phyloP scores from a whole-genome alignment of 1,140 invertebrate genomes.

The Sinonovacula constricta region DNA sequence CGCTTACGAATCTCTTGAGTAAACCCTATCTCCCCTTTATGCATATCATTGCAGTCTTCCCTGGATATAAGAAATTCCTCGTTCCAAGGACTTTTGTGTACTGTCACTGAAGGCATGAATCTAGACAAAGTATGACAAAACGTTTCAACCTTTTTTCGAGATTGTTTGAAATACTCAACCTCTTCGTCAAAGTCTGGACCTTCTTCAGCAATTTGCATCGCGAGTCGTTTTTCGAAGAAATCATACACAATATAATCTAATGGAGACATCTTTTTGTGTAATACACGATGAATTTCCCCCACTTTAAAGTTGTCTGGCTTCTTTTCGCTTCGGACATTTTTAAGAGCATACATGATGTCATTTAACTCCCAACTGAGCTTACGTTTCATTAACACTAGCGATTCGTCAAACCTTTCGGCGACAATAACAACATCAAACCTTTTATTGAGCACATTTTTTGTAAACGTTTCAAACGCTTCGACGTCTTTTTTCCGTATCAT shows the following conservation, averaged over 20 bases:
- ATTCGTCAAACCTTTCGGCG: slow-evolving; percentile 80
- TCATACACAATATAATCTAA: slow-evolving; percentile 60
- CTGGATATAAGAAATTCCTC: slow-evolving; percentile 37
- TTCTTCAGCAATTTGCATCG: slow-evolving; percentile 29
- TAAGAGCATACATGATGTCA: slow-evolving; percentile 70
- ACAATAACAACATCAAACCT: slow-evolving; percentile 80
- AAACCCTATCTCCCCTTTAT: slow-evolving; percentile 36
- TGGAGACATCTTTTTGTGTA: slow-evolving; percentile 18
- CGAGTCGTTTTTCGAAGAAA: slow-evolving; percentile 51
- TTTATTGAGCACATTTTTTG: slow-evolving; percentile 36
- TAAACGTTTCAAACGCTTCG: slow-evolving; percentile 32
- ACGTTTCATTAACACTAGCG: slow-evolving; percentile 78
- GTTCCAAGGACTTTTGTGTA: slow-evolving; percentile 22
- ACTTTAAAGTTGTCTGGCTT: slow-evolving; percentile 3
- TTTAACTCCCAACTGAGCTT: slow-evolving; percentile 79
- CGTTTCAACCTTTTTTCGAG: slow-evolving; percentile 36
- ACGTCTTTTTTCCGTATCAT: slow-evolving; percentile 24
- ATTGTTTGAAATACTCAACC: slow-evolving; percentile 48
- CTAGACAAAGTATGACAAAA: too few relatives aligned
- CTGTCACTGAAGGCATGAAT: background rate
- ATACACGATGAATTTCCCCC: background rate
- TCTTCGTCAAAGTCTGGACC: slow-evolving; percentile 49
- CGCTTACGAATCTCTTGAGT: slow-evolving; percentile 28
- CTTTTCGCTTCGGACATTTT: slow-evolving; percentile 27
- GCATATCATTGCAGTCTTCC: slow-evolving; percentile 37